Conservation (phyloP, 2,888 invertebrate species). For the Onthophagus sagittarius region DNA sequence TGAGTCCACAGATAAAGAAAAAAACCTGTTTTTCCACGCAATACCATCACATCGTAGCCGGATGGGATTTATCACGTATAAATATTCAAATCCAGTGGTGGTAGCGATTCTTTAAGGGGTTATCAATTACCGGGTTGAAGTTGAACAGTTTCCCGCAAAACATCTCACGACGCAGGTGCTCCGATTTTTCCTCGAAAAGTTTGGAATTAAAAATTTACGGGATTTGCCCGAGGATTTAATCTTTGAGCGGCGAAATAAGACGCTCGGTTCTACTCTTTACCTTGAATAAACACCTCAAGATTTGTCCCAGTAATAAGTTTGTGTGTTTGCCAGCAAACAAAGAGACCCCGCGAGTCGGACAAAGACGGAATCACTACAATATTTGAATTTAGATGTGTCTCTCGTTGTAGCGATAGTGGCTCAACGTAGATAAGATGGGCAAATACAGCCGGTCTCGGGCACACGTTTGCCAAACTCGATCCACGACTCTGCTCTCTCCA, state of each 20-base stretch:
- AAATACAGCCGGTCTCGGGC: not conserved
- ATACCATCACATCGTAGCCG: too few species aligned
- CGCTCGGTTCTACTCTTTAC: not conserved
- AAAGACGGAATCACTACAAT: constrained; percentile 6
- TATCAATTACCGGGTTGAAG: too few species aligned
- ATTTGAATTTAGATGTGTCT: constrained; percentile 11
- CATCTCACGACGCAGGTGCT: too few species aligned
- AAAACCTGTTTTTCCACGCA: too few species aligned
- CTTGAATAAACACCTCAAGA: not conserved
- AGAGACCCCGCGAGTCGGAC: not conserved
- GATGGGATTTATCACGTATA: too few species aligned
- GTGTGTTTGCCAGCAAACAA: not conserved
- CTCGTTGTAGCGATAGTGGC: constrained; percentile 5
- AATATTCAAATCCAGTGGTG: too few species aligned
- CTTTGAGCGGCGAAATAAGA: not conserved
- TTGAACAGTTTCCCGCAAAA: too few species aligned
- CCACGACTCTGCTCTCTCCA: not conserved
- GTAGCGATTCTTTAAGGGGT: too few species aligned
- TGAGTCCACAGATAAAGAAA: too few species aligned
- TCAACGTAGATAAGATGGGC: constrained; percentile 5
- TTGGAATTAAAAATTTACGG: not conserved
- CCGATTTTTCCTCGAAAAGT: not conserved
- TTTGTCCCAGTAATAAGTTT: not conserved
- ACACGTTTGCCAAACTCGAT: not conserved
- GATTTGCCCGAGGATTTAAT: not conserved